Evolutionary conservation across 37 sponge, comb jelly and placozoan species (phyloP), one percentile per base, ranked within the genome.

Genomic region (Cliona cf. orientalis): DNA sequence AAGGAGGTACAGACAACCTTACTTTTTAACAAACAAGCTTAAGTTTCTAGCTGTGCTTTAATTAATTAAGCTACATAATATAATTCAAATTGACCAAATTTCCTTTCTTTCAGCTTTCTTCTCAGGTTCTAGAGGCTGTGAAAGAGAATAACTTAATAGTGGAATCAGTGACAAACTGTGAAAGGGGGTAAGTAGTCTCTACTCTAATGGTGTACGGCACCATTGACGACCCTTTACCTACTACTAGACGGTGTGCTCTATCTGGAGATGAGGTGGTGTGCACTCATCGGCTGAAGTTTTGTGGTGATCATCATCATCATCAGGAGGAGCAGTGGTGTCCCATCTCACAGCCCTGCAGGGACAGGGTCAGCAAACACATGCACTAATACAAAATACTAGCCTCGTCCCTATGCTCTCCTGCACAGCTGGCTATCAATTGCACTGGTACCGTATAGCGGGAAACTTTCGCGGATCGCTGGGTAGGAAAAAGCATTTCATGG

Each of bases 301-400:
- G 53, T 0, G 75, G 75, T 0, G 36, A 66, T 25, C n/a, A n/a
- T n/a, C n/a, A n/a, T n/a, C n/a, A n/a, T n/a, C n/a, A n/a, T n/a
- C n/a, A n/a, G n/a, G n/a, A n/a, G n/a, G 45, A 70, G 21, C 49
- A 72, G 21, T 87, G 88, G 85, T 72, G 74, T 63, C 84, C 46
- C 68, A 79, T 92, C 33, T 83, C 87, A 46, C 62, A 68, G 41
- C 43, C n/a, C 42, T 78, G 84, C 56, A 87, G 92, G 40, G 71
- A 92, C 49, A 92, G 84, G 77, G 89, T 83, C 76, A 72, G 84
- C 25, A 71, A 23, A 43, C 46, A 35, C 60, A 59, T 29, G 4
- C 14, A 59, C 23, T 19, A 11, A 49, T 49, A 17, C 11, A 19
- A 19, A 19, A 49, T 49, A 17, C 17, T 49, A 49, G 17, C 17